Conservation (phyloP, 1,140 invertebrate species). For the Pachypeltis micranthus region DNA sequence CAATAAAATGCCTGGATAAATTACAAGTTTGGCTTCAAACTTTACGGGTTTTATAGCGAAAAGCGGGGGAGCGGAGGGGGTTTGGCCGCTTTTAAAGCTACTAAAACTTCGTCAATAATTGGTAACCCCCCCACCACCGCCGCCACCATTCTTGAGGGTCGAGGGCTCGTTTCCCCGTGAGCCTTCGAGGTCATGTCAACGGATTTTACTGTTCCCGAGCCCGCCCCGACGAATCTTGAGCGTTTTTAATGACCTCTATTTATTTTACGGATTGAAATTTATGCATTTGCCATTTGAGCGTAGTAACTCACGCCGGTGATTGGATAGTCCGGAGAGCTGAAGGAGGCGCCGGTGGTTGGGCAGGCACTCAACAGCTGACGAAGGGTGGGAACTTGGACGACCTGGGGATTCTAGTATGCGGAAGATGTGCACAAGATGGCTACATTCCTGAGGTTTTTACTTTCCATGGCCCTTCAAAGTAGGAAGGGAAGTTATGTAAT, state of each 20-base stretch:
- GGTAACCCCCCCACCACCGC: background rate
- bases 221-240: background rate
- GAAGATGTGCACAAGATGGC: too few species aligned
- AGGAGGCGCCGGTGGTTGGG: too few species aligned
- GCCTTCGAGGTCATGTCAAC: background rate
- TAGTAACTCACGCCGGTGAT: too few species aligned
- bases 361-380: too few species aligned
- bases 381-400: too few species aligned
- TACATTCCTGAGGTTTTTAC: too few species aligned
- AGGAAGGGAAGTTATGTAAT: too few species aligned
- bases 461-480: too few species aligned
- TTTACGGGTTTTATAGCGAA: background rate
- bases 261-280: background rate
- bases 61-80: background rate
- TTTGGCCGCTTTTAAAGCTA: background rate
- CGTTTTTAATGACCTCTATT: background rate
- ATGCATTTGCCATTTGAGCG: too few species aligned
- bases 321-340: too few species aligned
- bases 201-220: background rate
- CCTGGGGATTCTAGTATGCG: too few species aligned
- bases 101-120: background rate
- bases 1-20: background rate
- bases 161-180: background rate
- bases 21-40: background rate
- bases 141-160: too few species aligned